These are phyloP conservation scores for Macrostomum lignano DNA, from an alignment of 1,140 invertebrate genomes.

Conservation along the genomic window DNA sequence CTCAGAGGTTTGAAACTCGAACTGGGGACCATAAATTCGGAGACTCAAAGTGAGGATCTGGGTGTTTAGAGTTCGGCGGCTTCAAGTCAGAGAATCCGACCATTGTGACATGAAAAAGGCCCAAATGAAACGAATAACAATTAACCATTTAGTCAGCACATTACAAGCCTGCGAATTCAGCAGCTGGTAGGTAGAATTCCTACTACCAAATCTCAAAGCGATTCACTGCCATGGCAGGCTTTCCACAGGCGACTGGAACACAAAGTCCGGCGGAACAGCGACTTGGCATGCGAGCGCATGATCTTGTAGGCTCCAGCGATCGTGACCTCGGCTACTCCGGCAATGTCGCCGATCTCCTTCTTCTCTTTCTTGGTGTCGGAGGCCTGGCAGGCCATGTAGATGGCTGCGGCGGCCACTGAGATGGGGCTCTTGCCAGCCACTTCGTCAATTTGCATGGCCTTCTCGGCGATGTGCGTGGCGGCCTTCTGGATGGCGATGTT, in stretches of 20 bases:
- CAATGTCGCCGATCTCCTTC: constrained; percentile 87
- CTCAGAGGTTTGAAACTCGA: no score
- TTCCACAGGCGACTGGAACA: constrained; percentile 72
- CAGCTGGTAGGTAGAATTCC: no score
- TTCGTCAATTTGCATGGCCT: constrained; percentile 81
- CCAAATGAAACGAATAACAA: no score
- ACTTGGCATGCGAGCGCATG: constrained; percentile 67
- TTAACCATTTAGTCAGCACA: no score
- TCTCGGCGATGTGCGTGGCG: constrained; percentile 77
- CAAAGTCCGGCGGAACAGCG: constrained; percentile 78
- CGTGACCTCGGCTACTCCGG: constrained; percentile 90
- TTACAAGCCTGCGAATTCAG: constrained; percentile 21
- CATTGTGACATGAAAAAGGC: no score
- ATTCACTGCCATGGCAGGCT: constrained; percentile 41
- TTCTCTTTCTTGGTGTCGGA: constrained; percentile 74
- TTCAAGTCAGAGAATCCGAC: no score
- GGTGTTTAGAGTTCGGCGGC: no score
- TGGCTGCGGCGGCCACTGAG: constrained; percentile 89
- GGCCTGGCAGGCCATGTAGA: constrained; percentile 94
- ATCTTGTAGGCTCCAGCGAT: constrained; percentile 88
- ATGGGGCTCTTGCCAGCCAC: constrained; percentile 94
- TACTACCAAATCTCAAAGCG: no score
- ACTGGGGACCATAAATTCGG: no score
- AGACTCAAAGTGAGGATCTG: no score
- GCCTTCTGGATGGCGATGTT: constrained; percentile 70